These are phyloP conservation scores for human DNA, from an alignment of 2,113 vertebrate genomes.

Conservation along the genomic window GRCh38 chrX:81849501-81850000, in stretches of 20 bases:
- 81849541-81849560: not conserved
- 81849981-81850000: not conserved
- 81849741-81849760: not conserved
- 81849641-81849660: not conserved
- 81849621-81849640: not conserved
- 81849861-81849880: not conserved
- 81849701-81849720: not conserved
- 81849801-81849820: not conserved
- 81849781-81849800: not conserved
- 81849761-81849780: not conserved
- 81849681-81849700: not conserved
- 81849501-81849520: not conserved
- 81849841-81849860: not conserved
- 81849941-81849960: not conserved
- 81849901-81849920: not conserved
- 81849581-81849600: not conserved
- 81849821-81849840: not conserved
- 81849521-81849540: not conserved
- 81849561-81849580: not conserved
- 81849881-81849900: not conserved
- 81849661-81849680: not conserved
- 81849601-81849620: not conserved
- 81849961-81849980: not conserved
- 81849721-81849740: not conserved
- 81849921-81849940: not conserved